These are phyloP conservation scores for Chromoteleia sp. DNA, from an alignment of 2,888 invertebrate genomes.

Conservation along the genomic window DNA sequence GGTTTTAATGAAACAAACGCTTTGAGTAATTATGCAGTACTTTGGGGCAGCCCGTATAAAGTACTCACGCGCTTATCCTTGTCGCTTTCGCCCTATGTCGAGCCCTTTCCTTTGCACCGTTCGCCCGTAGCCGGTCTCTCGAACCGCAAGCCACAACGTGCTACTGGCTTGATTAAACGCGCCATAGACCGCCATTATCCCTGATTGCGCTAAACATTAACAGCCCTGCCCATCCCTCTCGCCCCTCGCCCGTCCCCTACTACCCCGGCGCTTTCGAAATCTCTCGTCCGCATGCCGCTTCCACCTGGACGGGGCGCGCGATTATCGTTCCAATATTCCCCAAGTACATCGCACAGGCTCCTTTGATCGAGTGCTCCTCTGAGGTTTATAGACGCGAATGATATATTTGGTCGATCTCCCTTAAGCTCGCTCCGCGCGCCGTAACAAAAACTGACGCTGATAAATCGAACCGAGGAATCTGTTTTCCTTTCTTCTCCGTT, in stretches of 20 bases:
- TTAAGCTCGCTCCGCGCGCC: conserved; percentile 51
- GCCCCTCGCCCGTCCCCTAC: conserved; percentile 44
- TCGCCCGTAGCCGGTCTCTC: conserved; percentile 76
- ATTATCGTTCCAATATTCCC: conserved; percentile 67
- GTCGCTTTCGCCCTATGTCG: conserved; percentile 55
- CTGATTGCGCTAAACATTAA: conserved; percentile 85
- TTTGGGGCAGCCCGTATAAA: conserved; percentile 83
- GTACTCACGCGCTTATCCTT: conserved; percentile 75
- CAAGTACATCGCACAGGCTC: conserved; percentile 65
- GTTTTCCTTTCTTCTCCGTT: conserved; percentile 58
- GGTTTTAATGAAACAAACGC: conserved; percentile 52
- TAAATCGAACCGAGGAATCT: conserved; percentile 65
- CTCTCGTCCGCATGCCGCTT: conserved; percentile 43
- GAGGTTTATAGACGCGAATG: conserved; percentile 69
- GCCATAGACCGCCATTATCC: conserved; percentile 85
- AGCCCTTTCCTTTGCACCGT: conserved; percentile 80
- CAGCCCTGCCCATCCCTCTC: conserved; percentile 76
- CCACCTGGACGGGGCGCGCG: conserved; percentile 55
- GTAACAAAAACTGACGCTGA: conserved; percentile 68
- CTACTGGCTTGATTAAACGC: conserved; percentile 85
- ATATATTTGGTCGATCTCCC: conserved; percentile 61
- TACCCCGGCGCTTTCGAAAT: conserved; percentile 17
- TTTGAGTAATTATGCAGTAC: conserved; percentile 75
- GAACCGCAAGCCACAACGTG: conserved; percentile 84
- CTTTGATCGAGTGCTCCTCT: conserved; percentile 68